phyloP scores from a whole-genome alignment of 2,888 invertebrate species.

The Aromia moschata region DNA sequence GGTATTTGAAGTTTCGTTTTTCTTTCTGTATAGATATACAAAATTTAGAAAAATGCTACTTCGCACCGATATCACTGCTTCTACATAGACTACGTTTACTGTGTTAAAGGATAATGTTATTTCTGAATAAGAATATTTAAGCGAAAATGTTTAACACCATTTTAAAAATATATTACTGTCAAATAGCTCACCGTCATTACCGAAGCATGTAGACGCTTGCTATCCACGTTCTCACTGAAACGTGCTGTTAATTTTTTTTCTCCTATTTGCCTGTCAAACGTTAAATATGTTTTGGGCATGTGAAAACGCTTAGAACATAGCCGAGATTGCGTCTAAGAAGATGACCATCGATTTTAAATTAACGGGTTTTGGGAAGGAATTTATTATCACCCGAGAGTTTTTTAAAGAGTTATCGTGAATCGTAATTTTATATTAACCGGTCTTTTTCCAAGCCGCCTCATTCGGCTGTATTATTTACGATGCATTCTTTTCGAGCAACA shows the following conservation, averaged over 20 bases:
- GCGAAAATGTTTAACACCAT: too few relatives aligned
- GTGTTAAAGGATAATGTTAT: too few relatives aligned
- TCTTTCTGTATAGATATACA: too few relatives aligned
- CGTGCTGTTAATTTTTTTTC: slow-evolving; percentile 14
- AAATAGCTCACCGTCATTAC: neutral
- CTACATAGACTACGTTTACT: too few relatives aligned
- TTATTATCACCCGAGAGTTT: slow-evolving; percentile 1
- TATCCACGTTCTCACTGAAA: slow-evolving; percentile 18
- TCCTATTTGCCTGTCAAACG: slow-evolving; percentile 19
- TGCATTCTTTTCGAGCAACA: neutral
- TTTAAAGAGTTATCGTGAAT: slow-evolving; percentile 15
- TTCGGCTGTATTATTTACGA: neutral
- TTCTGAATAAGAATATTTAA: too few relatives aligned
- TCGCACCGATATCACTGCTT: too few relatives aligned
- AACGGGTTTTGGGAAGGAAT: slow-evolving; percentile 13
- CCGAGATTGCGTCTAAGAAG: slow-evolving; percentile 3
- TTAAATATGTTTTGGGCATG: slow-evolving; percentile 16
- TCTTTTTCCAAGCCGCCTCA: neutral
- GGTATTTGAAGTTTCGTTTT: too few relatives aligned
- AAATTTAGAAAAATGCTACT: too few relatives aligned
- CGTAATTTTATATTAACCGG: slow-evolving; percentile 12
- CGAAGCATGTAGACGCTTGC: neutral
- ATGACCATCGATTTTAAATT: slow-evolving; percentile 10
- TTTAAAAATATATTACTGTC: neutral
- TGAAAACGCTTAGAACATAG: slow-evolving; percentile 10